A percentile compares a stretch with the other conserved stretches of the same genome.
phyloP scores from a whole-genome alignment of 23 tunicate species.

The Ascidia mentula region DNA sequence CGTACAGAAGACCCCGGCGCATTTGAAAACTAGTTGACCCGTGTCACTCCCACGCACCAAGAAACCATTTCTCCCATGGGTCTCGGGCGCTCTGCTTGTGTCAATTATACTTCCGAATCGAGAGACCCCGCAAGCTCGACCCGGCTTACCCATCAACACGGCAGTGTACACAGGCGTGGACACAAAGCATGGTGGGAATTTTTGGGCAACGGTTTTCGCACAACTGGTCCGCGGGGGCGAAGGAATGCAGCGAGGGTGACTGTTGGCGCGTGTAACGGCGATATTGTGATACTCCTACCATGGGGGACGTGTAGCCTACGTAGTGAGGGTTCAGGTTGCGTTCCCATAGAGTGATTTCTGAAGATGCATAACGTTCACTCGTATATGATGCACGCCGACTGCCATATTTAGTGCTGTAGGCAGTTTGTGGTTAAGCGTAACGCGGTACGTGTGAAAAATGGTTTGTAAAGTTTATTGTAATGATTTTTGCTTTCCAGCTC shows the following conservation, averaged over 20 bases:
- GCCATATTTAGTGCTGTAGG: no score
- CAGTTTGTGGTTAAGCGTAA: no score
- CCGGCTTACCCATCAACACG: conserved; percentile 10
- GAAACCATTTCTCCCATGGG: neutral
- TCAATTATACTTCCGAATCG: conserved; percentile 2
- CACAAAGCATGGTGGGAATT: neutral
- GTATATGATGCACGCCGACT: no score
- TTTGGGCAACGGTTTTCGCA: neutral
- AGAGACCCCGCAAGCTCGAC: neutral
- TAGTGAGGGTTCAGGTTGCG: no score
- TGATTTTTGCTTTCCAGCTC: no score
- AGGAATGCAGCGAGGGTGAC: conserved; percentile 5
- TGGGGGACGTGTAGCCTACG: no score
- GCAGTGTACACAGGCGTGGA: neutral
- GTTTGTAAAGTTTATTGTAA: no score
- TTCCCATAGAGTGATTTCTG: no score
- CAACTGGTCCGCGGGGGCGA: neutral
- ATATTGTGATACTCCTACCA: neutral
- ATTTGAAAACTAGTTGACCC: neutral
- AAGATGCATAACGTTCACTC: no score
- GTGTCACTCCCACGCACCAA: neutral
- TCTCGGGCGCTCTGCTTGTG: neutral
- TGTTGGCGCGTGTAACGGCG: neutral
- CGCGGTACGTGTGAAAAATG: no score
- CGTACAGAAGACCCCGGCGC: no score